Conservation (phyloP, 2,888 invertebrate genomes). For the Epistrophe eligans region DNA sequence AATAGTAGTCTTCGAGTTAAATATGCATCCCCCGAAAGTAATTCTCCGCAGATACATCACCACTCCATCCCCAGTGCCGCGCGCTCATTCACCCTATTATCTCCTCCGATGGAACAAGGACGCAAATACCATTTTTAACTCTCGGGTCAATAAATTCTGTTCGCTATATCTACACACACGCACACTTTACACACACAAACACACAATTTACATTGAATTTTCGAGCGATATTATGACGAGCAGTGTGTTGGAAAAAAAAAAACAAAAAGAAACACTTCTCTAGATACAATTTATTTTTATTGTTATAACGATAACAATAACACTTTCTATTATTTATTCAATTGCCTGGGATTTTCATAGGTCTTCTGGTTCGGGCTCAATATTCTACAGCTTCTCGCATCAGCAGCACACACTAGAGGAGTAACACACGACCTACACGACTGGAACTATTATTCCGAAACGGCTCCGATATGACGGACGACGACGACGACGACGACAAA, state of each 20-base stretch:
- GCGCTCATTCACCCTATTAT: constrained; percentile 75
- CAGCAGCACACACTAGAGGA: constrained; percentile 11
- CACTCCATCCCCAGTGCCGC: constrained; percentile 57
- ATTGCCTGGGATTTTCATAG: constrained; percentile 74
- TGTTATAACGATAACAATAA: constrained; percentile 75
- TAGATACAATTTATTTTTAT: constrained; percentile 75
- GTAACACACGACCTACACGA: constrained; percentile 32
- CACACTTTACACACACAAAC: constrained; percentile 36
- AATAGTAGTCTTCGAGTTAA: constrained; percentile 63
- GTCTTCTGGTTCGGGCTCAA: constrained; percentile 54
- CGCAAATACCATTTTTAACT: constrained; percentile 71
- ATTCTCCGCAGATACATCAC: constrained; percentile 71
- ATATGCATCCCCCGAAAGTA: constrained; percentile 74
- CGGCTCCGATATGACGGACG: constrained; percentile 34
- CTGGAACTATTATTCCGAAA: constrained; percentile 24
- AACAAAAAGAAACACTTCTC: constrained; percentile 49
- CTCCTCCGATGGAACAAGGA: constrained; percentile 70
- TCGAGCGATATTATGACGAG: constrained; percentile 28
- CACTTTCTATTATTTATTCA: constrained; percentile 76
- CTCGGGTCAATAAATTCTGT: constrained; percentile 75
- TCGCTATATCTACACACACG: constrained; percentile 33
- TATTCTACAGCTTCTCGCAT: constrained; percentile 36
- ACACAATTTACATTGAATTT: constrained; percentile 26
- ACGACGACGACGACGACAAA: constrained; percentile 24
- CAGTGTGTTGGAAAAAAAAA: constrained; percentile 8